These are phyloP conservation scores for Melanotaenia duboulayi DNA, from an alignment of 2,113 vertebrate genomes.

Conservation along the genomic window DNA sequence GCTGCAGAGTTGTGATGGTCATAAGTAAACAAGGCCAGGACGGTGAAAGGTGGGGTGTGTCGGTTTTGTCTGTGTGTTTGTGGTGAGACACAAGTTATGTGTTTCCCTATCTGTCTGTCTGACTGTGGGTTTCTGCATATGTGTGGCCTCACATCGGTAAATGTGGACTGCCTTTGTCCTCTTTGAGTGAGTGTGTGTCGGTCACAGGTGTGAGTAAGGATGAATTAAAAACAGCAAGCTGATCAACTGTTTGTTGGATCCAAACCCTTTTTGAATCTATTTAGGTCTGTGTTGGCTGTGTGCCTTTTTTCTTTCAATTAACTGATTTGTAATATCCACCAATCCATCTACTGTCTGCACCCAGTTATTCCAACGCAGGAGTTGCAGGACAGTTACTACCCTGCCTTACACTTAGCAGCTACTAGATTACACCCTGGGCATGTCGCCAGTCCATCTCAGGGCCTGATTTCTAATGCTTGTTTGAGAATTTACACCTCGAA, in stretches of 20 bases:
- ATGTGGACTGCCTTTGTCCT: conserved; percentile 36
- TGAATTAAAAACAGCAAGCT: background rate
- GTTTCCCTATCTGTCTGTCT: conserved; percentile 76
- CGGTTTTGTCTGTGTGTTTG: conserved; percentile 68
- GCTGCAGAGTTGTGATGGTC: conserved; percentile 66
- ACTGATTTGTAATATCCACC: background rate
- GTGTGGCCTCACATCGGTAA: conserved; percentile 40
- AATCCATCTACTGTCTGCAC: too few species aligned
- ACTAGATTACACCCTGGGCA: too few species aligned
- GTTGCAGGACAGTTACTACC: too few species aligned
- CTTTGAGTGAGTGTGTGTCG: background rate
- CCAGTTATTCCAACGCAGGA: too few species aligned
- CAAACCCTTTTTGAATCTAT: background rate
- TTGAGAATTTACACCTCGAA: too few species aligned
- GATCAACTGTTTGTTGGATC: background rate
- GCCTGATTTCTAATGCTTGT: too few species aligned
- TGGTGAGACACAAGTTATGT: conserved; percentile 75
- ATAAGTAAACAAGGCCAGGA: conserved; percentile 69
- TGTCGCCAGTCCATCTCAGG: too few species aligned
- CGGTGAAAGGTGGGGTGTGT: conserved; percentile 64
- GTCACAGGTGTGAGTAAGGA: conserved; percentile 16
- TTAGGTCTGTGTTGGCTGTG: background rate
- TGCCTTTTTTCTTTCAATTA: background rate
- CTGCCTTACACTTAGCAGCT: too few species aligned
- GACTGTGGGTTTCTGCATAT: conserved; percentile 62